Evolutionary conservation across 2,888 invertebrate genomes (phyloP).

Genomic region (Acleris cristana): DNA sequence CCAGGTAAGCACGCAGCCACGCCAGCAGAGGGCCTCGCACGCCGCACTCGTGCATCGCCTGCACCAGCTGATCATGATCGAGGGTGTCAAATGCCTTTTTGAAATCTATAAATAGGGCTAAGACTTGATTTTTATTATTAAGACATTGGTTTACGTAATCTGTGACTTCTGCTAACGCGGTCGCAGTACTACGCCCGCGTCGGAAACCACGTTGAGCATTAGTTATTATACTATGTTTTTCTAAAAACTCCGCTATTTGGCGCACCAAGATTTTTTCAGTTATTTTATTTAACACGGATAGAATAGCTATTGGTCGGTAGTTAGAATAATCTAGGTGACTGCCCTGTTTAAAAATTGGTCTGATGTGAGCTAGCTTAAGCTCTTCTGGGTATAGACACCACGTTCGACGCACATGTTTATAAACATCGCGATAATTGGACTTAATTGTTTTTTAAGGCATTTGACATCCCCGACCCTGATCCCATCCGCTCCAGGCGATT

Average conservation of each 20-base stretch:
- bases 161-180: slow-evolving; percentile 31
- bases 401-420: too few species aligned
- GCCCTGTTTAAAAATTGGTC: too few species aligned
- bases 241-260: slow-evolving; percentile 18
- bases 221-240: slow-evolving; percentile 24
- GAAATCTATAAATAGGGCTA: slow-evolving; percentile 38
- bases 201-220: slow-evolving; percentile 34
- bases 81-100: slow-evolving; percentile 40
- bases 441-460: too few species aligned
- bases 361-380: too few species aligned
- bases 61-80: slow-evolving; percentile 25
- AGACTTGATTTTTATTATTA: slow-evolving; percentile 30
- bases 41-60: slow-evolving; percentile 27
- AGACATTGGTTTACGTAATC: slow-evolving; percentile 9
- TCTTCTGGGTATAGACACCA: too few species aligned
- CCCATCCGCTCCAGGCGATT: too few species aligned
- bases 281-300: too few species aligned
- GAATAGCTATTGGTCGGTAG: too few species aligned
- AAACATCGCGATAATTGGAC: too few species aligned
- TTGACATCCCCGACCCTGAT: too few species aligned
- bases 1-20: slow-evolving; percentile 18
- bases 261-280: slow-evolving; percentile 17
- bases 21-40: slow-evolving; percentile 9
- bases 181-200: slow-evolving; percentile 34
- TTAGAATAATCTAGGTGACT: too few species aligned